phyloP scores from a whole-genome alignment of 2,888 invertebrate species.

The Pristionchus japonicus region DNA sequence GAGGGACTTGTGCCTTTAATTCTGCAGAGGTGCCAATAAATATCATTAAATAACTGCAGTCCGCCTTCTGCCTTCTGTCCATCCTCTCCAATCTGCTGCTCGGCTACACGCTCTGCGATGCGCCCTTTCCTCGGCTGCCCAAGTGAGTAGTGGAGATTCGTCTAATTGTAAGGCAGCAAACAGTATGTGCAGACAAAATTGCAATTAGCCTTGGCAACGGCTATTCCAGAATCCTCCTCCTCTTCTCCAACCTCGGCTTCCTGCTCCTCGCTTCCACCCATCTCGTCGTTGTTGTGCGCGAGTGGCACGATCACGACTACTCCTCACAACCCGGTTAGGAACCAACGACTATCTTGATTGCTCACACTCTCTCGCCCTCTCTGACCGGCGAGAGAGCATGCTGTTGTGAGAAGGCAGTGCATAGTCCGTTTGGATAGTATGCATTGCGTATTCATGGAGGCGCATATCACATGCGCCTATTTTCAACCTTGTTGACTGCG shows the following conservation, averaged over 20 bases:
- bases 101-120: slow-evolving; percentile 22
- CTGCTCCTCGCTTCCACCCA: slow-evolving; percentile 14
- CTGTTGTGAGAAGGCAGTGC: background rate
- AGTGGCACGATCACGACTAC: background rate
- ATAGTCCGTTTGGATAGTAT: background rate
- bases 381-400: background rate
- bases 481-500: background rate
- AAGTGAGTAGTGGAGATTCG: background rate
- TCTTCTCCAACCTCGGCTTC: slow-evolving; percentile 21
- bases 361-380: background rate
- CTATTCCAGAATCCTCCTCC: slow-evolving; percentile 2
- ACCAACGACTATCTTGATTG: background rate
- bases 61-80: background rate
- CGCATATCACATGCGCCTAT: background rate
- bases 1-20: too few species aligned
- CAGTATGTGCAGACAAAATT: too few species aligned
- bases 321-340: background rate
- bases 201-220: background rate
- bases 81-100: slow-evolving; percentile 15
- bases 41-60: too few species aligned
- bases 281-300: background rate
- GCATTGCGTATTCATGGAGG: background rate
- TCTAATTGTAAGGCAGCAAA: too few species aligned
- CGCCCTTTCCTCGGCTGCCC: slow-evolving; percentile 21
- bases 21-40: too few species aligned